Base-by-base conservation (phyloP, 2,888 invertebrate genomes). In the Cheilosia variabilis region DNA sequence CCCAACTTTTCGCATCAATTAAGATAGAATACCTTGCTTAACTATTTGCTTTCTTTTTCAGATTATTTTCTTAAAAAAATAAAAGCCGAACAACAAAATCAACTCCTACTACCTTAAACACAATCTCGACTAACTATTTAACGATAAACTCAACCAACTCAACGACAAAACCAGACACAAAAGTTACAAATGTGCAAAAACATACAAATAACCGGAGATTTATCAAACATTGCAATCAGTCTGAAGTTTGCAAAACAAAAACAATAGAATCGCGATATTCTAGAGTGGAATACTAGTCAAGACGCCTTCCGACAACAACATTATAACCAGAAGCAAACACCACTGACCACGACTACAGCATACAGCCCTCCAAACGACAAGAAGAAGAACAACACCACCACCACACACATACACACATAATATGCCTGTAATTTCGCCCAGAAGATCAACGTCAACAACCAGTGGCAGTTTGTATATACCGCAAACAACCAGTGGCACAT, bases 401-500 rank as follows among this genome's bases (percentile, higher is more conserved):
- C 9, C 37, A 77, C 19, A 57, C 17, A 72, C 47, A 81, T 62
- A 80, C 72, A 87, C 87, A 87, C 87, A 87, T 91, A 92, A 92
- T 92, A 92, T 92, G 92, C 92, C 92, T 91, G 92, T 92, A 90
- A 92, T 92, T 90, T 92, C 92, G 90, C 90, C 92, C 88, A 90
- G 92, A 90, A 90, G 92, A 90, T 91, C 91, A 88, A 91, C 92
- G 89, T 89, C 90, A 88, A 90, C 91, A 89, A 90, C 90, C 89
- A 90, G 91, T 90, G 90, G 92, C 89, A 91, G 90, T 90, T 90
- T 91, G 69, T 92, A 91, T 90, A 90, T 91, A 90, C 91, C 92
- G 88, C 89, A 92, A 87, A 89, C 91, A 86, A 88, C 91, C 87
- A 89, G 89, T 88, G 88, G 89, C 78, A 88, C 88, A 88, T 88